These are phyloP conservation scores for Pseudoatta argentina DNA, from an alignment of 1,140 invertebrate species.

Conservation along the genomic window DNA sequence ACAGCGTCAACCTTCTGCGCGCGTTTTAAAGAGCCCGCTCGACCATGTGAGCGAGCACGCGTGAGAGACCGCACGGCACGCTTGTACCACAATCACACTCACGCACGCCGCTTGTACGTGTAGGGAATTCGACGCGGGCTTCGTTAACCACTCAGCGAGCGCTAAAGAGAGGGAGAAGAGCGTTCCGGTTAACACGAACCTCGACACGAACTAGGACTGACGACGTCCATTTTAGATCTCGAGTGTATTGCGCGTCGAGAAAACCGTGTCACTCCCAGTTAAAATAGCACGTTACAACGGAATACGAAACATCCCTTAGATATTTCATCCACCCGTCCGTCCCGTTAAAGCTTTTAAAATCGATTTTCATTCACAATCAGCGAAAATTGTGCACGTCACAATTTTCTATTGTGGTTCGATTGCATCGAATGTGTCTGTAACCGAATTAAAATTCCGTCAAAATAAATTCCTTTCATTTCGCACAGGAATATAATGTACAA, in stretches of 20 bases:
- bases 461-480: background rate
- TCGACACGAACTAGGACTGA: constrained; percentile 45
- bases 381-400: background rate
- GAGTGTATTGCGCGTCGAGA: constrained; percentile 21
- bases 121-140: constrained; percentile 61
- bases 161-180: constrained; percentile 43
- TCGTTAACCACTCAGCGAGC: constrained; percentile 59
- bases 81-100: constrained; percentile 17
- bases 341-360: background rate
- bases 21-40: constrained; percentile 37
- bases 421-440: background rate
- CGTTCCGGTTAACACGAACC: constrained; percentile 52
- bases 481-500: background rate
- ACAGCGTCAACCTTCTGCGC: background rate
- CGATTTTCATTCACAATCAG: background rate
- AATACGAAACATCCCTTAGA: background rate
- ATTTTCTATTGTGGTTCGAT: background rate
- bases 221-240: constrained; percentile 55
- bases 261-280: constrained; percentile 27
- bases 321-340: background rate
- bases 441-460: background rate
- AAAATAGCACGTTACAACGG: constrained; percentile 28
- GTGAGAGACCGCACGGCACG: constrained; percentile 50
- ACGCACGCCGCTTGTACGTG: constrained; percentile 43
- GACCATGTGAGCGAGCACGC: constrained; percentile 34